These are phyloP conservation scores for Colaptes auratus DNA, from an alignment of 2,113 vertebrate genomes.

Conservation along the genomic window DNA sequence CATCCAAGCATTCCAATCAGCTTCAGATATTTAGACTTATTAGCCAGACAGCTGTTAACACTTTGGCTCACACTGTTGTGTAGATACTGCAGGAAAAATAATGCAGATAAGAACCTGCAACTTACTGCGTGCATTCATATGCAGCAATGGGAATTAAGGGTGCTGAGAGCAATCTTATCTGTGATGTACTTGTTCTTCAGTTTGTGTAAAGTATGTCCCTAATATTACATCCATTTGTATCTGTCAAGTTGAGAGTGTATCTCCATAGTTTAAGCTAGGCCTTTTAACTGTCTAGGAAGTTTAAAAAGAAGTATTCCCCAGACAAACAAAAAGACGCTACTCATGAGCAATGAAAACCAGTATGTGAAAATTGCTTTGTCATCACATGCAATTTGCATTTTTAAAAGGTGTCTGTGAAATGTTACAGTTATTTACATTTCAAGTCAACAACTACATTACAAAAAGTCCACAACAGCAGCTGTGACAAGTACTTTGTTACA, in stretches of 20 bases:
- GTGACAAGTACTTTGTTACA: neutral
- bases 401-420: conserved; percentile 40
- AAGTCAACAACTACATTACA: conserved; percentile 52
- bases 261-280: neutral
- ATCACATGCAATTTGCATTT: conserved; percentile 11
- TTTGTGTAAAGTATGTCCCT: neutral
- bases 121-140: neutral
- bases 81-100: neutral
- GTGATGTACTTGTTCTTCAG: neutral
- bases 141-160: neutral
- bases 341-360: neutral
- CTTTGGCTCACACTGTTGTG: neutral
- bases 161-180: neutral
- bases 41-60: neutral
- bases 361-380: conserved; percentile 27
- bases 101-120: neutral
- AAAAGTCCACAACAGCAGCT: conserved; percentile 28
- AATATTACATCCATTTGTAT: neutral
- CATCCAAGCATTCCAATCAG: neutral
- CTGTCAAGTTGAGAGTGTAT: neutral
- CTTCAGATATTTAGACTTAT: neutral
- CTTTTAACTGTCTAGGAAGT: neutral
- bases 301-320: neutral
- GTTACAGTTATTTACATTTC: conserved; percentile 38
- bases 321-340: neutral